Evolutionary conservation across 2,888 invertebrate genomes (phyloP).

Genomic region (Apodemia duryi): DNA sequence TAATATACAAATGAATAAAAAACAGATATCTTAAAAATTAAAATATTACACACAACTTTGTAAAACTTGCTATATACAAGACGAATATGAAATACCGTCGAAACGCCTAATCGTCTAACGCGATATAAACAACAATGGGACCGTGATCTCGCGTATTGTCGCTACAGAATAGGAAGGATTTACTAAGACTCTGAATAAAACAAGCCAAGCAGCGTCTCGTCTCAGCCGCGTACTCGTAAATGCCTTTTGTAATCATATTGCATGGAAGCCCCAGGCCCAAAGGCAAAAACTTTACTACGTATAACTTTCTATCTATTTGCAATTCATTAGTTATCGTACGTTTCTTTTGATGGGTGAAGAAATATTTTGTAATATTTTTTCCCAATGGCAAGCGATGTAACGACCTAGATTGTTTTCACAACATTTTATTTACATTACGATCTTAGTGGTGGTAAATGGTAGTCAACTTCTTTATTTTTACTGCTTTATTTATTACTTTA

Average conservation of each 20-base stretch:
- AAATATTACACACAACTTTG: too few species aligned
- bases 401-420: too few species aligned
- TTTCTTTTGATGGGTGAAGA: conserved; percentile 6
- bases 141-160: conserved; percentile 61
- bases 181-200: conserved; percentile 61
- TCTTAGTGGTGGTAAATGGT: too few species aligned
- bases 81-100: too few species aligned
- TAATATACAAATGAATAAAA: too few species aligned
- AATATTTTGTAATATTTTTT: conserved; percentile 7
- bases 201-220: conserved; percentile 55
- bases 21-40: too few species aligned
- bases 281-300: conserved; percentile 28
- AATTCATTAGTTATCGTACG: conserved; percentile 27
- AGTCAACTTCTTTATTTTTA: too few species aligned
- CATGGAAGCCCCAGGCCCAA: conserved; percentile 39
- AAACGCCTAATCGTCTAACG: conserved; percentile 57
- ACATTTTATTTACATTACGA: too few species aligned
- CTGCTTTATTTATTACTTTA: too few species aligned
- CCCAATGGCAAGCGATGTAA: not conserved
- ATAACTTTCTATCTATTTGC: conserved; percentile 26
- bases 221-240: conserved; percentile 53
- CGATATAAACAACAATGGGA: conserved; percentile 60
- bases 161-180: conserved; percentile 66
- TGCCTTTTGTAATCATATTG: conserved; percentile 58
- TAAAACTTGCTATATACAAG: conserved; percentile 25